Base-by-base conservation (phyloP, 2,888 invertebrate genomes). In the Teinopalpus imperialis region DNA sequence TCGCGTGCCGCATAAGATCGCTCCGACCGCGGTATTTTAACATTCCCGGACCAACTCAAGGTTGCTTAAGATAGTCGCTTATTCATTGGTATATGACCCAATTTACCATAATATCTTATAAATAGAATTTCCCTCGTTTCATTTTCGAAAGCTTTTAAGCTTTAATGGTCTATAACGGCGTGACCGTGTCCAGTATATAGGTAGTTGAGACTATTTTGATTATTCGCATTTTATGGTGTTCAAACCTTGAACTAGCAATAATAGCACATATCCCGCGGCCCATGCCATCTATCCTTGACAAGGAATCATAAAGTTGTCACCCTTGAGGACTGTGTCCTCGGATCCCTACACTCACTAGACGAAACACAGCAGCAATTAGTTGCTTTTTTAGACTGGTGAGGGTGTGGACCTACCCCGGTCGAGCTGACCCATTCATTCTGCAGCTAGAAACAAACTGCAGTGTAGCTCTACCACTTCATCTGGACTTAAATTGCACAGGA, bases 41-140 rank as follows among this genome's bases (percentile, higher is more conserved):
- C 88, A 87, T 87, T 86, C 87, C 81, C 87, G 76, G 85, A 81
- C 77, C 83, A 81, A 73, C 78, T 79, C 87, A 87, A 88, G 87
- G 87, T 86, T 86, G 81, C 69, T 76, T 70, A 73, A 83, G 82
- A 86, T 79, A 78, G 74, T 69, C 73, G 77, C 74, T 81, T 85
- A 86, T 86, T 81, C 85, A 81, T 82, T 72, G 68, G 75, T 75
- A 80, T 83, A 86, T 87, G 87, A 87, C 87, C 87, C 80, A 86
- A 86, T 86, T 87, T 77, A 71, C 69, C 56, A 73, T 70, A 68
- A 69, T 63, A 67, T 55, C 60, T 59, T 78, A 79, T 74, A 66
- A 67, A 69, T 70, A 74, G 68, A 66, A 58, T 53, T 36, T 30
- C 24, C 37, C 36, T 39, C 24, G 27, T 27, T 37, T 18, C 16